Conservation (phyloP, 2,888 invertebrate species). For the Morpho helenor region DNA sequence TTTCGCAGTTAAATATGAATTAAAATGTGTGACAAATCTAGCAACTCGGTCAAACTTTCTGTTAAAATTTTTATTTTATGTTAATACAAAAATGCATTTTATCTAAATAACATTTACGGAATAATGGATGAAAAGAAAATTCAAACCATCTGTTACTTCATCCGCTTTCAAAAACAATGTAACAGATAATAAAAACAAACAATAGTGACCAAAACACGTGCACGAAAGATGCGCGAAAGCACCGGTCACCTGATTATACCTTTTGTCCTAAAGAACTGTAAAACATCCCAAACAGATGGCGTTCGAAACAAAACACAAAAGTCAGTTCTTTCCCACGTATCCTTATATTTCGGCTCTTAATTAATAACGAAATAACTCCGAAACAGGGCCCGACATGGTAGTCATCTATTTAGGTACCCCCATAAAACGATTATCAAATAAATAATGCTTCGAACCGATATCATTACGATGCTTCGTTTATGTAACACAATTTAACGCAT, state of each 20-base stretch:
- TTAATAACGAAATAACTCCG: constrained; percentile 64
- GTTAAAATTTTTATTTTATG: background rate
- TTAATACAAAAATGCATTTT: background rate
- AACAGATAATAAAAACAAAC: constrained; percentile 41
- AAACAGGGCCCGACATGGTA: constrained; percentile 60
- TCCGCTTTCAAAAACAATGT: constrained; percentile 36
- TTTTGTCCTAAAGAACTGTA: constrained; percentile 48
- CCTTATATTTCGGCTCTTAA: constrained; percentile 58
- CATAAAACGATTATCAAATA: constrained; percentile 76
- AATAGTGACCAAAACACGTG: constrained; percentile 46
- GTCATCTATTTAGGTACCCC: constrained; percentile 65
- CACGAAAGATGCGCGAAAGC: constrained; percentile 51
- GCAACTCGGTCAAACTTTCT: background rate
- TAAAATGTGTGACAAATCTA: too few relatives aligned
- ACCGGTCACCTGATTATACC: constrained; percentile 53
- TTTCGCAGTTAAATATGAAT: too few relatives aligned
- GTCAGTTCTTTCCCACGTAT: constrained; percentile 61
- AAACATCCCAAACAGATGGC: constrained; percentile 60
- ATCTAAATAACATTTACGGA: too few relatives aligned
- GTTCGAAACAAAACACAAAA: constrained; percentile 44
- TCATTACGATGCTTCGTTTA: constrained; percentile 54
- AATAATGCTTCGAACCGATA: constrained; percentile 53
- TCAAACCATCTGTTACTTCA: constrained; percentile 57
- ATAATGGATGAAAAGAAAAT: constrained; percentile 34
- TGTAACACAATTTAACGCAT: constrained; percentile 61